Percentiles rank a stretch among this genome's conserved stretches.
These are phyloP conservation scores for Eudemis profundana DNA, from an alignment of 2,888 invertebrate species.

Conservation along the genomic window DNA sequence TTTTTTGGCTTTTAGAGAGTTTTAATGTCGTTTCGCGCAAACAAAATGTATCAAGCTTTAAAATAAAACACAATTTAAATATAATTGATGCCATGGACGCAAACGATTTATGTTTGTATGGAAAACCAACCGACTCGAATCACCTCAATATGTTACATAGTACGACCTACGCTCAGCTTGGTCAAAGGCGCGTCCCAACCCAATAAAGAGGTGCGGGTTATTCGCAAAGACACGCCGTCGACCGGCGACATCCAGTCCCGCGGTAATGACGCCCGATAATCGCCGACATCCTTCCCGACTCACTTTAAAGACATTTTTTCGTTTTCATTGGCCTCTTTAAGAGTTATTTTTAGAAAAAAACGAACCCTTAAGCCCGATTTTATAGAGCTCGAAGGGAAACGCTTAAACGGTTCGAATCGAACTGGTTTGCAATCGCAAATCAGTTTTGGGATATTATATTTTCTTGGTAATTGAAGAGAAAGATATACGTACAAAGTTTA, in stretches of 20 bases:
- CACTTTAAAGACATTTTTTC: constrained; percentile 61
- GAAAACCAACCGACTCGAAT: too few relatives aligned
- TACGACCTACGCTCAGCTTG: constrained; percentile 12
- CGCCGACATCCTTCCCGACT: constrained; percentile 72
- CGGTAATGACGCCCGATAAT: constrained; percentile 71
- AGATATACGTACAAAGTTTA: too few relatives aligned
- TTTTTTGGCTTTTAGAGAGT: too few relatives aligned
- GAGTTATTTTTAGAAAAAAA: constrained; percentile 49
- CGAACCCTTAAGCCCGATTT: constrained; percentile 32
- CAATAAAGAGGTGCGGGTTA: constrained; percentile 33
- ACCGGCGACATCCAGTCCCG: constrained; percentile 45
- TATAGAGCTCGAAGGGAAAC: constrained; percentile 22
- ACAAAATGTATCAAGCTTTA: too few relatives aligned
- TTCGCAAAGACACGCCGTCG: constrained; percentile 38
- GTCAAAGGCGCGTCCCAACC: constrained; percentile 16
- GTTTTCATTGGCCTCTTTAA: constrained; percentile 48
- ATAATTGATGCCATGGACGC: too few relatives aligned
- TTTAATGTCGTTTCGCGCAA: too few relatives aligned
- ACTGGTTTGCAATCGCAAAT: constrained; percentile 21
- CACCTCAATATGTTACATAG: too few relatives aligned
- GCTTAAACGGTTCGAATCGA: constrained; percentile 22
- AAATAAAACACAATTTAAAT: too few relatives aligned
- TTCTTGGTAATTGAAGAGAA: neutral
- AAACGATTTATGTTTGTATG: too few relatives aligned
- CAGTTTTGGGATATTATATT: constrained; percentile 20